These are phyloP conservation scores for Patella caerulea DNA, from an alignment of 2,888 invertebrate species.

Conservation along the genomic window DNA sequence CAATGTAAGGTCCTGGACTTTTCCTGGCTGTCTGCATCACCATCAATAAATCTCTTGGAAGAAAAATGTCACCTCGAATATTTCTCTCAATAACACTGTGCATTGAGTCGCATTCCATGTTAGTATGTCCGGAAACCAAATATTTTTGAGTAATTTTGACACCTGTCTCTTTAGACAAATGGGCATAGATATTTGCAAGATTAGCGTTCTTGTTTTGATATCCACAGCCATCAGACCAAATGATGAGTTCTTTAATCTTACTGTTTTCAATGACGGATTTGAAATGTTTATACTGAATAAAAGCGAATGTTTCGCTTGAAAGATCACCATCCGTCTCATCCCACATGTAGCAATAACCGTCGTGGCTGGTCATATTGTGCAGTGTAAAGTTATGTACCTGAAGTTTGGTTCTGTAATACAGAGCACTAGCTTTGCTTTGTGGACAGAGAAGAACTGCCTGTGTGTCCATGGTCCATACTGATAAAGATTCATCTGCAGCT, in stretches of 20 bases:
- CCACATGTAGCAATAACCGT: slow-evolving; percentile 4
- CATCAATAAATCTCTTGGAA: neutral
- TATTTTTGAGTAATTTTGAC: neutral
- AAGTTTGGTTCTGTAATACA: neutral
- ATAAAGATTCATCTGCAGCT: neutral
- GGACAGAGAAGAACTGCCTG: neutral
- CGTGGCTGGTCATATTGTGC: slow-evolving; percentile 2
- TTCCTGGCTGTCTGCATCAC: neutral
- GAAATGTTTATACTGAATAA: neutral
- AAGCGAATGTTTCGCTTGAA: neutral
- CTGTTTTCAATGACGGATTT: neutral
- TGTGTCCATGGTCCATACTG: slow-evolving; percentile 6
- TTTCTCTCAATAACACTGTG: neutral
- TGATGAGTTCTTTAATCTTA: neutral
- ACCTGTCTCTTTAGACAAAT: too few relatives aligned
- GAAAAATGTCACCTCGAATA: neutral
- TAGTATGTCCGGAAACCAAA: too few relatives aligned
- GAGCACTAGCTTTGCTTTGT: neutral
- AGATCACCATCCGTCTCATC: slow-evolving; percentile 2
- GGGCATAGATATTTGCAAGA: too few relatives aligned
- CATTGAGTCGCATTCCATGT: too few relatives aligned
- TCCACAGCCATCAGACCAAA: neutral
- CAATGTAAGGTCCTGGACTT: neutral
- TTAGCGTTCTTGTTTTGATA: neutral
- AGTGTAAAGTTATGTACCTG: slow-evolving; percentile 2